Base-by-base conservation (phyloP, 2,888 invertebrate species). In the Archips xylosteana region DNA sequence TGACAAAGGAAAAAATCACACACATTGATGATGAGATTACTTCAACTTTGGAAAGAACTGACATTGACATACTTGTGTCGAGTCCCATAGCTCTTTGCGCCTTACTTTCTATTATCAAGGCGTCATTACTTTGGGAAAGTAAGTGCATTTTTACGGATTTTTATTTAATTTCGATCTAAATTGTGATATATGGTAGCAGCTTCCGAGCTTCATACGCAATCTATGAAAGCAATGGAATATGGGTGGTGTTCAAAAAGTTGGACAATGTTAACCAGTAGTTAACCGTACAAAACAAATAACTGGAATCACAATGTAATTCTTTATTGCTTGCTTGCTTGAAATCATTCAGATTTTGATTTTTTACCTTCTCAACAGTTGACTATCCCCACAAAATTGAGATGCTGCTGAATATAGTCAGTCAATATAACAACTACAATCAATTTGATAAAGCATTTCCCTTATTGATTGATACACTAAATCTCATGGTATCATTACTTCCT, bases 81-180 rank as follows among this genome's bases (percentile, higher is more conserved):
- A 78, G 77, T 69, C 78, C 79, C 42, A 87, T 89, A 60, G 79
- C 80, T 39, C 71, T 90, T 8, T 84, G 79, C 69, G 81, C 85
- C 1, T 70, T 80, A 60, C 75, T 89, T 8, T 80, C 79, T 36
- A 71, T 89, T 13, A 76, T 89, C 34, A 87, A 85, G 51, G 75
- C 82, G 15, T 32, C 57, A 57, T 57, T 57, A 85, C 82, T 75
- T 67, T 87, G 8, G 39, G 59, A 5, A 76, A 76, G 32, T 57
- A 57, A 32, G 57, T 57, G 10, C 15, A 74, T 80, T 78, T 23
- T 54, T 49, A 15, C 15, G 6, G 23, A 23, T 9, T 54, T 23
- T 2, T 36, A 36, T 36, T 36, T 36, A 2, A 3, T 23, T 23
- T 23, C 23, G 23, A 23, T 23, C 23, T 23, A 23, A 23, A 23